Conservation (phyloP, 1,140 invertebrate species). For the Phocides pigmalion region DNA sequence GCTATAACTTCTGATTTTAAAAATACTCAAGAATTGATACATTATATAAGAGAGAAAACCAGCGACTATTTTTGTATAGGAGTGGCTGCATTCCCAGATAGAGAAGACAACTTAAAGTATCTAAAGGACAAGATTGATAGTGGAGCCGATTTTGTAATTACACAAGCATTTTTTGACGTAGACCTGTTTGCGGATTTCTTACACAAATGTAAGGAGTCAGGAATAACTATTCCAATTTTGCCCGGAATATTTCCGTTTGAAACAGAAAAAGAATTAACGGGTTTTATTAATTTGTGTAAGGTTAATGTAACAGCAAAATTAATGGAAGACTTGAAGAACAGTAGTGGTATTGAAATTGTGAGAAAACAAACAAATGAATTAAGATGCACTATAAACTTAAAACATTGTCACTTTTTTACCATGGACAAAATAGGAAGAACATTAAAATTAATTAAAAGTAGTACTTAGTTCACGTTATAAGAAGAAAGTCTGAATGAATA, state of each 20-base stretch:
- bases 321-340: conserved; percentile 39
- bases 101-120: conserved; percentile 51
- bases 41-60: conserved; percentile 56
- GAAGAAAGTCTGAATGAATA: too few relatives aligned
- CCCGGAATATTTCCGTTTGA: conserved; percentile 72
- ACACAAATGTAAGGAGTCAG: conserved; percentile 53
- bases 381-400: conserved; percentile 30
- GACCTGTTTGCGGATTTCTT: conserved; percentile 52
- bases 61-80: conserved; percentile 75
- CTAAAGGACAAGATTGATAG: conserved; percentile 67
- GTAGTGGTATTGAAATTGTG: conserved; percentile 47
- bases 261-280: conserved; percentile 49
- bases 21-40: conserved; percentile 58
- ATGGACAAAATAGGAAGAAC: conserved; percentile 60
- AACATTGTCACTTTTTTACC: conserved; percentile 70
- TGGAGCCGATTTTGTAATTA: conserved; percentile 76
- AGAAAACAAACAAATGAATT: conserved; percentile 48
- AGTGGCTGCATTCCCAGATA: conserved; percentile 65
- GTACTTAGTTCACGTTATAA: too few relatives aligned
- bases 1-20: conserved; percentile 57
- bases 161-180: conserved; percentile 74
- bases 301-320: conserved; percentile 51
- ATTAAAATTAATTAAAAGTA: conserved; percentile 4
- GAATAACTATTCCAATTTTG: conserved; percentile 61
- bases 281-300: conserved; percentile 62